Evolutionary conservation across 2,113 vertebrate species (phyloP).

Genomic region (Zosterops pallidus): DNA sequence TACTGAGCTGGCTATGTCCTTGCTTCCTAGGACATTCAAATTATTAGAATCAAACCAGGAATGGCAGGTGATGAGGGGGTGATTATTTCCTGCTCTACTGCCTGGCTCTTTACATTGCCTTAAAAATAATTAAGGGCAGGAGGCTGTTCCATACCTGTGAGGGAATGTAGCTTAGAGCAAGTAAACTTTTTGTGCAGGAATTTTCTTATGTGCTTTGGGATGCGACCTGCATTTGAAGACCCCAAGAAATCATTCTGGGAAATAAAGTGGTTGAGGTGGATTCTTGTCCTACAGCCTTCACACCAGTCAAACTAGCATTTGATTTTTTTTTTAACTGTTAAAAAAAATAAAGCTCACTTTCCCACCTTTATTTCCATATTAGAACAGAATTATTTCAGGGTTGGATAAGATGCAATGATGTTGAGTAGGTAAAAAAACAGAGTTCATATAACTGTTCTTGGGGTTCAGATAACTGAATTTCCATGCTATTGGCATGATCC

Average conservation of each 20-base stretch:
- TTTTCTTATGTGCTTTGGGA: background rate
- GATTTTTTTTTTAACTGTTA: background rate
- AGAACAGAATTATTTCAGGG: background rate
- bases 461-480: background rate
- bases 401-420: background rate
- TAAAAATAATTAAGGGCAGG: background rate
- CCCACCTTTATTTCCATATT: background rate
- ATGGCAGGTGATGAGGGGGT: background rate
- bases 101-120: background rate
- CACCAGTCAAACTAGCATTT: background rate
- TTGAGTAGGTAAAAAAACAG: background rate
- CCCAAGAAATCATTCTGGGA: background rate
- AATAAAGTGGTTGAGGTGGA: background rate
- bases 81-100: background rate
- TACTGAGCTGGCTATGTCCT: background rate
- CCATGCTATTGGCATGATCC: background rate
- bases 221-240: background rate
- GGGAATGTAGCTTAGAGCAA: background rate
- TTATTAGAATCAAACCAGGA: background rate
- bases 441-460: background rate
- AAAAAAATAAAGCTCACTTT: background rate
- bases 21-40: background rate
- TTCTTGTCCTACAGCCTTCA: background rate
- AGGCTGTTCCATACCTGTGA: fast-evolving
- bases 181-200: background rate